phyloP scores from a whole-genome alignment of 1,140 invertebrate species.

The Cydia pomonella region DNA sequence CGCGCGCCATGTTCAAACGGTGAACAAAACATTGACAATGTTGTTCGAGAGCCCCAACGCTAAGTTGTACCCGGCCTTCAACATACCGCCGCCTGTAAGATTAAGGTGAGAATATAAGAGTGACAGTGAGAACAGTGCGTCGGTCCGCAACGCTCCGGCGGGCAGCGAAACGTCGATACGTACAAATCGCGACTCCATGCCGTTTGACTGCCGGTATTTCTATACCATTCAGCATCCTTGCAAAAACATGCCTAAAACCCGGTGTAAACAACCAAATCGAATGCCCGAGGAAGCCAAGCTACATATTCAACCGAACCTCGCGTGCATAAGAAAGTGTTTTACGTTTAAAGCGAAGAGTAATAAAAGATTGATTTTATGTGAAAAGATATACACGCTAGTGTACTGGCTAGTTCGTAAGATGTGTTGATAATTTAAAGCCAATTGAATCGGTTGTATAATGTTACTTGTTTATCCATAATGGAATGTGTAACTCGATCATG shows the following conservation, averaged over 20 bases:
- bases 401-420: neutral
- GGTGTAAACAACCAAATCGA: neutral
- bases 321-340: slow-evolving; percentile 3
- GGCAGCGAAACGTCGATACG: slow-evolving; percentile 34
- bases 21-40: slow-evolving; percentile 72
- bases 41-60: slow-evolving; percentile 78
- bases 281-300: no score
- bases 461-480: neutral
- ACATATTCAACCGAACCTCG: neutral
- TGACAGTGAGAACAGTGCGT: slow-evolving; percentile 5
- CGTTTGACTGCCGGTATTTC: slow-evolving; percentile 2
- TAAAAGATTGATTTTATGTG: slow-evolving; percentile 4
- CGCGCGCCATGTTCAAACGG: slow-evolving; percentile 70
- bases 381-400: neutral
- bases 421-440: neutral
- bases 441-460: neutral
- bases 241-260: neutral
- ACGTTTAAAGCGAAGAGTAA: neutral
- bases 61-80: slow-evolving; percentile 78
- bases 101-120: slow-evolving; percentile 68
- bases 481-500: slow-evolving; percentile 8
- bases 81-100: slow-evolving; percentile 76
- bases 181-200: slow-evolving; percentile 3
- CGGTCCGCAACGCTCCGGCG: slow-evolving; percentile 7
- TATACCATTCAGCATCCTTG: neutral